phyloP scores from a whole-genome alignment of 2,113 vertebrate genomes.

The Corythornis madagascariensis region DNA sequence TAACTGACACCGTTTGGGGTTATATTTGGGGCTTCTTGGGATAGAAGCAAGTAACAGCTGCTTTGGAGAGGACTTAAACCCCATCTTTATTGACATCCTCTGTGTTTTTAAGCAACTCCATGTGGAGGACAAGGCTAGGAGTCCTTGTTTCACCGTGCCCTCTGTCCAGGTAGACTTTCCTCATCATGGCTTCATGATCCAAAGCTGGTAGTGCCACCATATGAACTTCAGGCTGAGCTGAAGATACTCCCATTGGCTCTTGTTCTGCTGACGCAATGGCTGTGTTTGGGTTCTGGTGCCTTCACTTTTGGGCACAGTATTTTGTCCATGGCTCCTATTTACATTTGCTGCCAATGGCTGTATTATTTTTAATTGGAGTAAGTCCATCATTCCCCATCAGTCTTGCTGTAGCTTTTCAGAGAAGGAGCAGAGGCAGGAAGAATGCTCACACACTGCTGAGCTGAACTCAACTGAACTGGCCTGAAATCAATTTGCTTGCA shows the following conservation, averaged over 20 bases:
- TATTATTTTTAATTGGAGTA: background rate
- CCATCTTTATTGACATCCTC: background rate
- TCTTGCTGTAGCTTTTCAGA: background rate
- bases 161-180: background rate
- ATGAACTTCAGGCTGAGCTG: background rate
- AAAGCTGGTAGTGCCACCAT: background rate
- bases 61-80: background rate
- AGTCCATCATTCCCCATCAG: background rate
- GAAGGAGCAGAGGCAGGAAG: background rate
- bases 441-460: background rate
- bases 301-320: background rate
- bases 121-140: background rate
- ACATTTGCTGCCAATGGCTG: background rate
- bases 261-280: background rate
- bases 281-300: background rate
- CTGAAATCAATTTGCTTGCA: conserved; percentile 34
- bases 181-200: background rate
- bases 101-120: background rate
- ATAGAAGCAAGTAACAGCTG: background rate
- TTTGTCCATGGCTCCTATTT: background rate
- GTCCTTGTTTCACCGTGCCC: background rate
- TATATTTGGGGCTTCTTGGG: background rate
- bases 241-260: background rate
- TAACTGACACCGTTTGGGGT: background rate
- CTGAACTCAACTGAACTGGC: background rate